phyloP scores from a whole-genome alignment of 2,113 vertebrate genomes.

The Myodes glareolus region DNA sequence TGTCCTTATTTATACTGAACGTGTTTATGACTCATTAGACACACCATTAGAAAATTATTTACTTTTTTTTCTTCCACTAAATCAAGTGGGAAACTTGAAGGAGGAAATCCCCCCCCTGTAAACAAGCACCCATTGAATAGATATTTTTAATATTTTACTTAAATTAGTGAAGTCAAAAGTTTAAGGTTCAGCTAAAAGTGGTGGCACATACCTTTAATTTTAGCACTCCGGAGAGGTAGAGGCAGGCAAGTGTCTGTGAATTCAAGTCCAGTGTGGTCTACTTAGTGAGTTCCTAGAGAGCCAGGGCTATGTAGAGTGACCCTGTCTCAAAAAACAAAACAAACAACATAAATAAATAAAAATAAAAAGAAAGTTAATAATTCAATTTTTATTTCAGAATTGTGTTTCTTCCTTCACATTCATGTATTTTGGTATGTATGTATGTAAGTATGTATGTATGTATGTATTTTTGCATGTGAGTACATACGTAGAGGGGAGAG shows the following conservation, averaged over 20 bases:
- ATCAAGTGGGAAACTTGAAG: not conserved
- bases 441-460: not conserved
- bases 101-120: not conserved
- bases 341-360: not conserved
- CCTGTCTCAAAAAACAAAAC: not conserved
- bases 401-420: not conserved
- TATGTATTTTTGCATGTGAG: not conserved
- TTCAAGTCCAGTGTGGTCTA: not conserved
- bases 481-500: not conserved
- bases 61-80: slow-evolving; percentile 18
- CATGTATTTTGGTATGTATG: not conserved
- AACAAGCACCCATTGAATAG: not conserved
- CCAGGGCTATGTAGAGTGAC: not conserved
- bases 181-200: not conserved
- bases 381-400: not conserved
- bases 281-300: not conserved
- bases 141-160: not conserved
- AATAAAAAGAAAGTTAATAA: not conserved
- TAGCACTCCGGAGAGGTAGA: not conserved
- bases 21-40: not conserved
- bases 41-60: not conserved
- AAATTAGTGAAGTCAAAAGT: not conserved
- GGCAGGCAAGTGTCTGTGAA: not conserved
- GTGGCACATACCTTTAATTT: not conserved
- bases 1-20: slow-evolving; percentile 25